Conservation (phyloP, 2,113 vertebrate species). For the Strix uralensis region DNA sequence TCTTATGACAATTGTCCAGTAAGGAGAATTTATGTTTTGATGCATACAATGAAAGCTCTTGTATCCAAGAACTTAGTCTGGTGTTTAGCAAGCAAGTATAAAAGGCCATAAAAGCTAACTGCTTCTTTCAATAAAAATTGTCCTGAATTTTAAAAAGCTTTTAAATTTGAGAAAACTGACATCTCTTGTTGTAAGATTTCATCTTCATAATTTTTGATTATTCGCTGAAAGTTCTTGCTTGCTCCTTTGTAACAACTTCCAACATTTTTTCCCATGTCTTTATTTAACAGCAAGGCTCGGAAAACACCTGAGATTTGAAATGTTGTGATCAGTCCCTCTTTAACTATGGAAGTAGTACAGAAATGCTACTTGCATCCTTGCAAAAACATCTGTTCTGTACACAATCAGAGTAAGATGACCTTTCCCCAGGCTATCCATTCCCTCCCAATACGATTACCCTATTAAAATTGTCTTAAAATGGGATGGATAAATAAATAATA, state of each 20-base stretch:
- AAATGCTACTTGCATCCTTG: not conserved
- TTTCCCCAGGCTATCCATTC: not conserved
- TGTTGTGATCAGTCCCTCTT: not conserved
- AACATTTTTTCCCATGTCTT: rapidly evolving
- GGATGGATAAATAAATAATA: not conserved
- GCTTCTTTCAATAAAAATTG: not conserved
- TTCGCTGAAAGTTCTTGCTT: not conserved
- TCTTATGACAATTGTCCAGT: not conserved
- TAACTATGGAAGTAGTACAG: not conserved
- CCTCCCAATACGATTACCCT: not conserved
- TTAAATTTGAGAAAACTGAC: not conserved
- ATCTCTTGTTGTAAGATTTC: not conserved
- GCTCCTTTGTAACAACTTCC: not conserved
- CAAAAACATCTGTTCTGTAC: not conserved
- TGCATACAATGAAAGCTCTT: not conserved
- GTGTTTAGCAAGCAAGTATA: not conserved
- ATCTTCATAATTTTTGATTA: not conserved
- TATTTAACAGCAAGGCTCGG: not conserved
- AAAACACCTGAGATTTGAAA: not conserved
- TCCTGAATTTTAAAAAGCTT: not conserved
- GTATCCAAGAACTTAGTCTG: not conserved
- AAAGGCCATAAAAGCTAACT: not conserved
- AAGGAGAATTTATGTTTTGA: not conserved
- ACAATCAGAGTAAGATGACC: not conserved
- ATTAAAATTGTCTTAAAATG: not conserved